Base-by-base conservation (phyloP, 2,888 invertebrate species). In the Pseudeuparius sepicola region DNA sequence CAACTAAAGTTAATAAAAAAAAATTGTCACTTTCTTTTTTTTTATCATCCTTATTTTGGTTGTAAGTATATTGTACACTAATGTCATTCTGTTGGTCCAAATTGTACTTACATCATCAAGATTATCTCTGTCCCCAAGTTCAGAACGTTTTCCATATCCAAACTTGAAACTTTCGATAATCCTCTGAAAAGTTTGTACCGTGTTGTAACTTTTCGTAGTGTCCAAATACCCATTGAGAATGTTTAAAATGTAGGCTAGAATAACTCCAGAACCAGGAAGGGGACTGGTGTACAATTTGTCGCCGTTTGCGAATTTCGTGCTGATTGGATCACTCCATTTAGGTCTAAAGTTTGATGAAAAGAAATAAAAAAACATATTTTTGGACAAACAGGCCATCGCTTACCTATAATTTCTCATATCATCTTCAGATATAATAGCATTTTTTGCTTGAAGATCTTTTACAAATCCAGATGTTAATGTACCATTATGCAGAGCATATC, bases 161-260 rank as follows among this genome's bases (percentile, higher is more conserved):
- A 80, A 93, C 60, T 97, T 97, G 63, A 90, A 86, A 3, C 84
- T 73, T 59, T 97, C 96, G 5, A 85, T 67, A 44, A 90, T 67
- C 43, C 87, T 74, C 50, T 96, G 96, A 70, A 83, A 83, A 15
- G 73, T 71, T 14, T 47, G 49, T n/a, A n/a, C n/a, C 5, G 60
- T 46, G 0, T 56, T 57, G n/a, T 54, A 45, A 6, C 58, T 53
- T 4, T 54, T 26, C 3, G 33, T 35, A 4, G 37, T 11, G 26
- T 57, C 51, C 6, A 63, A 25, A 62, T 68, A 73, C 7, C 65
- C 70, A 33, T 71, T 69, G 49, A 92, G 64, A 46, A 92, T 71
- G 56, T 88, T 86, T 44, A 94, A 60, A 40, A 93, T 83, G 54
- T 87, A 80, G 0, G 78, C 73, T 18, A 93, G 64, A 5, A 92